These are phyloP conservation scores for Euphysa ruthae DNA, from an alignment of 30 jellyfish, hydroid and myxozoan species.

Conservation along the genomic window DNA sequence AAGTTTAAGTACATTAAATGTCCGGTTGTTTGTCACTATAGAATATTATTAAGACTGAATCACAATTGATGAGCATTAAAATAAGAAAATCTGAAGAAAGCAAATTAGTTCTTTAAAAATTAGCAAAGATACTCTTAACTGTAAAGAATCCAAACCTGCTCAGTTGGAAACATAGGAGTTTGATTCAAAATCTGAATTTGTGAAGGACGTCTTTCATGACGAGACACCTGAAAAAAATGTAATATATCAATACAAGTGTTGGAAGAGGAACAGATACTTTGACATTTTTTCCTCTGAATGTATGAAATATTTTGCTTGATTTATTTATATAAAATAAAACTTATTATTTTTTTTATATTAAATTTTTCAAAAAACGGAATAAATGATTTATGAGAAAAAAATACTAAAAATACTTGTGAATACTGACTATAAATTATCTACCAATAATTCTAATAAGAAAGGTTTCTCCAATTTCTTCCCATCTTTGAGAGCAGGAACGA, in stretches of 20 bases:
- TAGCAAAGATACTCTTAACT: neutral
- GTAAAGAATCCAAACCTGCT: slow-evolving; percentile 58
- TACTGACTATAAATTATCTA: slow-evolving; percentile 6
- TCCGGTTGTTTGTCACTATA: neutral
- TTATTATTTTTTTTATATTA: neutral
- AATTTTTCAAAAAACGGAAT: neutral
- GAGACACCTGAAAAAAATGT: slow-evolving; percentile 50
- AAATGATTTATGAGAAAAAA: neutral
- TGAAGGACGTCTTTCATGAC: slow-evolving; percentile 82
- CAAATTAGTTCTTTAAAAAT: too few relatives aligned
- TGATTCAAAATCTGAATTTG: slow-evolving; percentile 67
- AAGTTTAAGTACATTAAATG: too few relatives aligned
- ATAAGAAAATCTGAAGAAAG: too few relatives aligned
- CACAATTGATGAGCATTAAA: too few relatives aligned
- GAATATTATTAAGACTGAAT: neutral
- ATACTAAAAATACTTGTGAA: too few relatives aligned
- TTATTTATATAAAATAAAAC: neutral
- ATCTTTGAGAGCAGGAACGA: slow-evolving; percentile 55
- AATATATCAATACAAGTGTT: too few relatives aligned
- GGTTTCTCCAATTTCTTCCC: slow-evolving; percentile 49
- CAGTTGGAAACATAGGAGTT: slow-evolving; percentile 88
- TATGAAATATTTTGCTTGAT: neutral
- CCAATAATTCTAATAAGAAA: slow-evolving; percentile 73
- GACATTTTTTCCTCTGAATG: neutral
- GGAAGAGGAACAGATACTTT: neutral